Conservation (phyloP, 2,888 invertebrate species). For the Dusona sp. region DNA sequence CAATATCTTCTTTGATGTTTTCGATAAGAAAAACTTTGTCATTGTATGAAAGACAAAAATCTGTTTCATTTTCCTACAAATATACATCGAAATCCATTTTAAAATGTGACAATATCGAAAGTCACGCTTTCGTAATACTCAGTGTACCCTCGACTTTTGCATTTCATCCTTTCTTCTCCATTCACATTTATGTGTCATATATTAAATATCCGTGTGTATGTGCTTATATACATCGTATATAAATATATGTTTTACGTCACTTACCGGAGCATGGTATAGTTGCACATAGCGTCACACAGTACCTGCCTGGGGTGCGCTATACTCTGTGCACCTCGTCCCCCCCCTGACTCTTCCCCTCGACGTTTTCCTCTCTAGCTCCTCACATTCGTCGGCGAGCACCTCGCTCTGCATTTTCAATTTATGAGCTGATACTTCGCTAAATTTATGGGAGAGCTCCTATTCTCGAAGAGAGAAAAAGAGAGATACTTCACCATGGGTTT, state of each 20-base stretch:
- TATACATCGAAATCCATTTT: background rate
- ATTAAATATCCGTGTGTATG: background rate
- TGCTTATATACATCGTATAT: too few relatives aligned
- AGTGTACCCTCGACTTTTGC: background rate
- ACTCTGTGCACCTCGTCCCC: background rate
- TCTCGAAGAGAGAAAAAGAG: conserved; percentile 70
- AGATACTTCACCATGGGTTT: conserved; percentile 64
- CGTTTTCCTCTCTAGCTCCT: background rate
- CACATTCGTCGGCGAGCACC: conserved; percentile 53
- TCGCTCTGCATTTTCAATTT: conserved; percentile 79
- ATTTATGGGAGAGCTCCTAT: conserved; percentile 76
- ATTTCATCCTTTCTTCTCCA: background rate
- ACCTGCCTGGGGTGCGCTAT: background rate
- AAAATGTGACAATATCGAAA: background rate
- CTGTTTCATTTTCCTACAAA: too few relatives aligned
- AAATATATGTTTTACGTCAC: background rate
- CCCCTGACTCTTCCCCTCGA: background rate
- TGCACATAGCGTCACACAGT: conserved; percentile 53
- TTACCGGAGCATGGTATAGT: conserved; percentile 12
- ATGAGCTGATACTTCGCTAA: conserved; percentile 77
- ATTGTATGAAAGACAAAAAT: too few relatives aligned
- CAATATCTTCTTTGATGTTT: too few relatives aligned
- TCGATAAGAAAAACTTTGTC: too few relatives aligned
- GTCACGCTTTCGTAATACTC: background rate
- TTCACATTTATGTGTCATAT: background rate